Percentiles rank a stretch among this genome's conserved stretches.
phyloP scores from a whole-genome alignment of 2,113 vertebrate species.

The mouse (Mus musculus) region DNA sequence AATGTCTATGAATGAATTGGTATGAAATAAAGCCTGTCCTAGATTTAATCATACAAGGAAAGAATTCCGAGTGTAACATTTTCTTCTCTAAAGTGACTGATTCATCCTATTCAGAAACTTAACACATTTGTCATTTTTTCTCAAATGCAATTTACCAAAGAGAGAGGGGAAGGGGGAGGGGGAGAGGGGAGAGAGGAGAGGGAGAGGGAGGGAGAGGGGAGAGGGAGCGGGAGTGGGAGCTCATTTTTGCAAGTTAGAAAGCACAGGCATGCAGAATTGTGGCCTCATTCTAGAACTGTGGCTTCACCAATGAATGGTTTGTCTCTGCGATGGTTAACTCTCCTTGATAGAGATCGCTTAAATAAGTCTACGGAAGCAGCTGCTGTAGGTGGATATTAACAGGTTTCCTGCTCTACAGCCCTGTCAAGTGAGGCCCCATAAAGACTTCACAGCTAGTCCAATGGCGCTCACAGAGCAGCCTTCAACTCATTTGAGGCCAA shows the following conservation, averaged over 20 bases:
- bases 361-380: background rate
- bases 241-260: constrained; percentile 17
- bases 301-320: background rate
- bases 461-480: background rate
- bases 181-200: background rate
- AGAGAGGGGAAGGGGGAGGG: background rate
- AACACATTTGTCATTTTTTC: constrained; percentile 47
- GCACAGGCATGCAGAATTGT: background rate
- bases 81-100: constrained; percentile 68
- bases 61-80: constrained; percentile 69
- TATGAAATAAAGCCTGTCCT: constrained; percentile 68
- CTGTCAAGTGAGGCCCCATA: background rate
- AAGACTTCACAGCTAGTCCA: constrained; percentile 11
- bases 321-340: background rate
- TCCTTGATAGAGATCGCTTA: background rate
- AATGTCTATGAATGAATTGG: constrained; percentile 59
- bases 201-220: background rate
- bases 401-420: background rate
- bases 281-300: background rate
- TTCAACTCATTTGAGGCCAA: background rate
- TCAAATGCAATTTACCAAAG: constrained; percentile 9
- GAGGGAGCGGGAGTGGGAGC: no score
- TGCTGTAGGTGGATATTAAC: background rate
- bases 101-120: constrained; percentile 69
- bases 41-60: constrained; percentile 71